These are phyloP conservation scores for Aeoliscus strigatus DNA, from an alignment of 2,797 vertebrate species.

Conservation along the genomic window DNA sequence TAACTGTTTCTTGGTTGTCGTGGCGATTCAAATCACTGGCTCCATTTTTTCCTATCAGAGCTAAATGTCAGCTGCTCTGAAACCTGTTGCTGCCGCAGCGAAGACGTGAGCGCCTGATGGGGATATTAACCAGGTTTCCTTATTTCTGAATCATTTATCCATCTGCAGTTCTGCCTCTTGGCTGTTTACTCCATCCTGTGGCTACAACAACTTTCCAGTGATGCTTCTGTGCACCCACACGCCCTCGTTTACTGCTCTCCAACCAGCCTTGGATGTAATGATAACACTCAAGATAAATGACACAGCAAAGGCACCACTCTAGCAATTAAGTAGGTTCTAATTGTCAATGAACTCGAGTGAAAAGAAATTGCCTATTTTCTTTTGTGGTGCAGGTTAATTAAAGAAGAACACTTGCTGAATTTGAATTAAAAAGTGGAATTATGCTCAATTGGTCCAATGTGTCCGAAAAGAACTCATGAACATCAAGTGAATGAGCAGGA, in stretches of 20 bases:
- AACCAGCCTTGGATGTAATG: conserved; percentile 15
- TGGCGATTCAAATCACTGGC: conserved; percentile 36
- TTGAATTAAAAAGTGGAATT: conserved; percentile 53
- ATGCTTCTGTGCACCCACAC: conserved; percentile 19
- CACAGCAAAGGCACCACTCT: conserved; percentile 39
- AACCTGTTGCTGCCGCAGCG: conserved; percentile 24
- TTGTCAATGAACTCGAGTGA: conserved; percentile 30
- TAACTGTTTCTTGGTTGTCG: too few relatives aligned
- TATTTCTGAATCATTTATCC: conserved; percentile 54
- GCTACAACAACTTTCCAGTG: conserved; percentile 22
- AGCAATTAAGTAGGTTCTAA: conserved; percentile 47
- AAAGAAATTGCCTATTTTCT: conserved; percentile 40
- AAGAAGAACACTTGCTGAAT: conserved; percentile 43
- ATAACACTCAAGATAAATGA: conserved; percentile 35
- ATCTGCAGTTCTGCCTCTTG: conserved; percentile 33
- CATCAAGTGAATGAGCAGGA: conserved; percentile 50
- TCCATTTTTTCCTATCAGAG: conserved; percentile 46
- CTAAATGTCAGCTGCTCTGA: conserved; percentile 39
- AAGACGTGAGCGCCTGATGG: conserved; percentile 43
- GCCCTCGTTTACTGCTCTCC: conserved; percentile 4
- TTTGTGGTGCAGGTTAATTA: conserved; percentile 56
- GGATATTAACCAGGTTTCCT: conserved; percentile 49
- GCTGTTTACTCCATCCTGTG: conserved; percentile 29
- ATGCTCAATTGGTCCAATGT: conserved; percentile 28
- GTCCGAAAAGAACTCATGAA: conserved; percentile 39